phyloP scores from a whole-genome alignment of 2,888 invertebrate genomes.

The Nomada lathburiana region DNA sequence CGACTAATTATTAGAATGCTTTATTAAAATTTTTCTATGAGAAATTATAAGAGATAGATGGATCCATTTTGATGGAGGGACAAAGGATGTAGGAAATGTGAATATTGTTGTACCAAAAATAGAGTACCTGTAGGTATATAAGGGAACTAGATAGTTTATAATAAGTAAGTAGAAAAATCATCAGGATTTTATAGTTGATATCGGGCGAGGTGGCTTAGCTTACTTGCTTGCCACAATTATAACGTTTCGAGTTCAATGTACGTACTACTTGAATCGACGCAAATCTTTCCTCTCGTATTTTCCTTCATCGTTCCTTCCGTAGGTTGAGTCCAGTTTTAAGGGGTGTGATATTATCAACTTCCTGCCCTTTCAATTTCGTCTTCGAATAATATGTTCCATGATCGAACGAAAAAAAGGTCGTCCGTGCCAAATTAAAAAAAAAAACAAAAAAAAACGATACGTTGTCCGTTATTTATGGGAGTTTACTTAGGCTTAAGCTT shows the following conservation, averaged over 20 bases:
- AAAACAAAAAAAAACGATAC: neutral
- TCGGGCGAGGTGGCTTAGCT: too few species aligned
- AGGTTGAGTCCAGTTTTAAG: neutral
- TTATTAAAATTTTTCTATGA: constrained; percentile 6
- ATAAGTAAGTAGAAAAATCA: neutral
- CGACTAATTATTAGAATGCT: neutral
- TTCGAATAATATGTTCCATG: constrained; percentile 20
- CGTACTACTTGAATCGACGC: neutral
- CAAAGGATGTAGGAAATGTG: neutral
- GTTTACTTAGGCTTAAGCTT: constrained; percentile 69
- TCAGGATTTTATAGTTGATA: neutral
- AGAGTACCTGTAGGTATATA: constrained; percentile 3
- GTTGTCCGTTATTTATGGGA: constrained; percentile 50
- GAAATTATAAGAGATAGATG: neutral
- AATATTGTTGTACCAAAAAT: neutral
- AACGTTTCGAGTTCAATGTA: too few species aligned
- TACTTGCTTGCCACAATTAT: too few species aligned
- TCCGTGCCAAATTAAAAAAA: constrained; percentile 53
- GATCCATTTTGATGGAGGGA: too few species aligned
- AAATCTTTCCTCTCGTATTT: constrained; percentile 1
- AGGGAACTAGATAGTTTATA: neutral
- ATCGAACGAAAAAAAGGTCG: constrained; percentile 42
- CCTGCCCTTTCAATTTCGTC: constrained; percentile 41
- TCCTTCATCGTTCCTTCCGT: constrained; percentile 15
- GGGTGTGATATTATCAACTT: constrained; percentile 41